Conservation (phyloP, 2,113 vertebrate species). For the Marmota flaviventris region DNA sequence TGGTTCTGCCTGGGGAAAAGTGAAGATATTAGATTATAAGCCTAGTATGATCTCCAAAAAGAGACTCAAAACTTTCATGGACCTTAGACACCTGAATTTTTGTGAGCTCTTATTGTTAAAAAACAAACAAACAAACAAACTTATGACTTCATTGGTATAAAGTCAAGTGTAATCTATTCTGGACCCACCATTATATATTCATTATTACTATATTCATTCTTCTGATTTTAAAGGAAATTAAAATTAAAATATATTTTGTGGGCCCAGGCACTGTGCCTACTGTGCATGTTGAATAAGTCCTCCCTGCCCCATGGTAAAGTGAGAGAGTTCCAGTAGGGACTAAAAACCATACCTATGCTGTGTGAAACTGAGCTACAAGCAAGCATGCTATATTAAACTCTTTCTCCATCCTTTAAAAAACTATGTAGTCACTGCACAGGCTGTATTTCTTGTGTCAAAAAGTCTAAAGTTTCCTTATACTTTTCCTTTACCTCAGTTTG, state of each 20-base stretch:
- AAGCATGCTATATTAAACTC: not conserved
- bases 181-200: not conserved
- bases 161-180: not conserved
- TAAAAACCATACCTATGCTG: not conserved
- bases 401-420: not conserved
- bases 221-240: conserved; percentile 49
- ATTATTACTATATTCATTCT: not conserved
- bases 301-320: not conserved
- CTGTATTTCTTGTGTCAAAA: not conserved
- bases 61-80: not conserved
- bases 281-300: not conserved
- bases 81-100: not conserved
- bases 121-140: not conserved
- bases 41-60: fast-evolving
- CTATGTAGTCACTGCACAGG: fast-evolving
- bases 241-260: not conserved
- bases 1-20: not conserved
- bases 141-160: not conserved
- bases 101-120: not conserved
- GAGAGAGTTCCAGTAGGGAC: not conserved
- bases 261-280: not conserved
- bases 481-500: conserved; percentile 58
- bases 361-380: not conserved
- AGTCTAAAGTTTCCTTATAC: not conserved
- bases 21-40: not conserved